Base-by-base conservation (phyloP, 2,888 invertebrate genomes). In the Drosophila anceps region DNA sequence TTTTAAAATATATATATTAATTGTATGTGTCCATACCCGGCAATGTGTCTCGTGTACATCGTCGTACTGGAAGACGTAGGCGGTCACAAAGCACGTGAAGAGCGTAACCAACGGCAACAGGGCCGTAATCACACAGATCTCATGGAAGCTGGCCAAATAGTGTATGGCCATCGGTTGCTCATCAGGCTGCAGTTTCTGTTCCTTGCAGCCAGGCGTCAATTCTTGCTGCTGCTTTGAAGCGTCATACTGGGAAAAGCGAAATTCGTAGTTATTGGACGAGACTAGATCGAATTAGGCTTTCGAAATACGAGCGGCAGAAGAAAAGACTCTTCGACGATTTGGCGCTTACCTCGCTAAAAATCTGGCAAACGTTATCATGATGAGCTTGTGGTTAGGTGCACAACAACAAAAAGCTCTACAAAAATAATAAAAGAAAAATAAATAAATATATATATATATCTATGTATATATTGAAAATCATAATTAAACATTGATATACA, bases 21-120 rank as follows among this genome's bases (percentile, higher is more conserved):
- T 7, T 24, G 8, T 24, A 18, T 53, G 9, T 35, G 33, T 0
- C 7, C 96, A 95, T 94, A 98, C 98, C 93, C 96, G 96, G 95
- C 98, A 98, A 93, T 98, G 97, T 82, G 98, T 98, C 94, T 98
- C 98, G 92, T 98, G 98, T 91, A 98, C 97, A 93, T 98, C 97
- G 94, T 98, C 97, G 93, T 96, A 96, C 94, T 98, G 97, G 94
- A 97, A 98, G 92, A 98, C 95, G 92, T 97, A 96, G 76, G 98
- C 98, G 82, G 97, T 96, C 92, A 97, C 94, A 93, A 98, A 97
- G 94, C 98, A 98, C 93, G 96, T 95, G 91, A 97, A 94, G 91
- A 98, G 95, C 90, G 97, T 96, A 92, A 96, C 94, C 91, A 98
- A 94, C 78, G 98, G 98, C 93, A 98, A 95, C 91, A 96, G 95